phyloP scores from a whole-genome alignment of 2,113 vertebrate genomes.

The Camarhynchus parvulus region DNA sequence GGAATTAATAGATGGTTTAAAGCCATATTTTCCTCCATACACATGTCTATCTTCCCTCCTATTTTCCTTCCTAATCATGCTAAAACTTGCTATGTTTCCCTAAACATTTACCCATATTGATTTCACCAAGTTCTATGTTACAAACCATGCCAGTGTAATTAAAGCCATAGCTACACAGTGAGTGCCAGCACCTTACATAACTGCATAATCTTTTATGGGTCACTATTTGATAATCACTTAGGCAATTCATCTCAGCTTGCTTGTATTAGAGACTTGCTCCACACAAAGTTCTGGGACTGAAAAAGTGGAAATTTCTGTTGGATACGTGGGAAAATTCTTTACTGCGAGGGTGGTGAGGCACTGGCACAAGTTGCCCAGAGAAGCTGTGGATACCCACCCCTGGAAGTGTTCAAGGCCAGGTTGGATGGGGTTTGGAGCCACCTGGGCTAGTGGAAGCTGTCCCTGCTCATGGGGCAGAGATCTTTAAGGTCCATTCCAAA shows the following conservation, averaged over 20 bases:
- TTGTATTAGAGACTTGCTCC: not conserved
- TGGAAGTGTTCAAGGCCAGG: not conserved
- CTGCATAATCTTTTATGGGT: not conserved
- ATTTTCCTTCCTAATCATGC: not conserved
- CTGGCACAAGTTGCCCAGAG: not conserved
- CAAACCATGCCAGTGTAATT: not conserved
- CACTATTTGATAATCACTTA: not conserved
- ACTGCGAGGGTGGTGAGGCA: not conserved
- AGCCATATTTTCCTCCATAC: not conserved
- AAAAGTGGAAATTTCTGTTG: not conserved
- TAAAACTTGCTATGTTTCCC: not conserved
- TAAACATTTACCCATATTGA: not conserved
- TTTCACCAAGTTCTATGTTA: not conserved
- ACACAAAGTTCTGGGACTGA: not conserved
- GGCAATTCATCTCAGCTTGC: not conserved
- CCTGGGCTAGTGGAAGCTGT: not conserved
- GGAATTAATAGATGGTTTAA: not conserved
- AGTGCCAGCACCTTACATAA: not conserved
- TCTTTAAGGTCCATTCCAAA: not conserved
- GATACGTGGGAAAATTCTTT: accelerated
- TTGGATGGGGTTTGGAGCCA: not conserved
- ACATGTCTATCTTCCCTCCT: not conserved
- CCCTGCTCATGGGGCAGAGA: not conserved
- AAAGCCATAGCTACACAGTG: not conserved
- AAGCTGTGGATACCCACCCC: not conserved